Percentiles rank a stretch among this genome's conserved stretches.
phyloP scores from a whole-genome alignment of 2,797 vertebrate genomes.

The Pangasius sanitwongsei region DNA sequence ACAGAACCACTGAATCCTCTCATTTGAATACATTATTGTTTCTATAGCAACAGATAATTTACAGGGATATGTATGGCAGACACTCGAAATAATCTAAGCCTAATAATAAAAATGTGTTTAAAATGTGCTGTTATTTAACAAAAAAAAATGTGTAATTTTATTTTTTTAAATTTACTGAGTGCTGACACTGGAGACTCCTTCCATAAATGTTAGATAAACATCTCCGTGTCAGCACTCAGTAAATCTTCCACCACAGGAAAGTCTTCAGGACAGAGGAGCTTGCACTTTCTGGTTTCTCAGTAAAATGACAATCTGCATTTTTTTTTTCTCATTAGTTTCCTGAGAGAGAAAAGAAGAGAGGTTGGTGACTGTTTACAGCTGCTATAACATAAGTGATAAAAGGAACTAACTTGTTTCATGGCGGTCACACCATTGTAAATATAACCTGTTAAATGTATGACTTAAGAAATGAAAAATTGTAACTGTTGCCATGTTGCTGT shows the following conservation, averaged over 20 bases:
- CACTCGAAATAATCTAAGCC: not conserved
- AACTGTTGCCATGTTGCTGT: not conserved
- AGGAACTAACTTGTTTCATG: not conserved
- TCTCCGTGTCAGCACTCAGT: not conserved
- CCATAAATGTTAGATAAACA: too few relatives aligned
- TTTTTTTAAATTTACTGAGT: too few relatives aligned
- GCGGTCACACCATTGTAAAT: not conserved
- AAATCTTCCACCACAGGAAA: not conserved
- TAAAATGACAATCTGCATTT: not conserved
- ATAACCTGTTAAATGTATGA: not conserved
- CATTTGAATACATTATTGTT: not conserved
- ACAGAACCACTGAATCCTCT: not conserved
- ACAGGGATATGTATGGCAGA: not conserved
- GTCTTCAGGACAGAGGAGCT: not conserved
- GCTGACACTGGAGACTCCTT: too few relatives aligned
- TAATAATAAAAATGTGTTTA: not conserved
- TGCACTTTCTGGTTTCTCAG: not conserved
- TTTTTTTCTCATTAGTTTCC: not conserved
- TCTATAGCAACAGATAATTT: conserved; percentile 2
- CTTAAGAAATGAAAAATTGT: not conserved
- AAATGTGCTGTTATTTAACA: not conserved
- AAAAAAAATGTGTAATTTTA: not conserved
- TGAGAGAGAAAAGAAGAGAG: not conserved
- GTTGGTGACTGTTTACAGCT: not conserved
- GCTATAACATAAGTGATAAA: not conserved